Conservation (phyloP, 2,888 invertebrate species). For the Parascotia fuliginaria region DNA sequence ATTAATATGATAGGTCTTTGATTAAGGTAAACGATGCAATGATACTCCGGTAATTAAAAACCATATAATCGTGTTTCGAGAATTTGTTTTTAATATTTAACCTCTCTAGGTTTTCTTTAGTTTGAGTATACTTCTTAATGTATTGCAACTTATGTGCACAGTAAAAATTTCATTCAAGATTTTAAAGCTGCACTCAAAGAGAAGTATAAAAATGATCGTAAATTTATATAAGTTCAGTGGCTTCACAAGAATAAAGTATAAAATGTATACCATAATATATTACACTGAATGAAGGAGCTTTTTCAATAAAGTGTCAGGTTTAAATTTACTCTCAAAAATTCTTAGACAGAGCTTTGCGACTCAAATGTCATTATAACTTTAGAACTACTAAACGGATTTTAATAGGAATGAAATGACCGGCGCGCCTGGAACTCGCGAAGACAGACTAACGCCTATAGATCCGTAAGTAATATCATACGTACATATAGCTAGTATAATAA, state of each 20-base stretch:
- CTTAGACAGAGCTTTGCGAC: conserved; percentile 13
- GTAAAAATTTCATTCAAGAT: background rate
- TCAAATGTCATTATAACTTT: conserved; percentile 38
- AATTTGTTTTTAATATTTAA: no score
- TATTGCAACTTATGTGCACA: no score
- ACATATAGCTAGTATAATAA: no score
- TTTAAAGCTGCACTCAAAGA: background rate
- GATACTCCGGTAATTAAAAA: no score
- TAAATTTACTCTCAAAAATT: conserved; percentile 16
- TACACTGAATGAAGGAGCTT: conserved; percentile 6
- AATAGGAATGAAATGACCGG: conserved; percentile 20
- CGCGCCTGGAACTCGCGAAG: conserved; percentile 8
- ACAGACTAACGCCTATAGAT: conserved; percentile 3
- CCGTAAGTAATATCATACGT: background rate
- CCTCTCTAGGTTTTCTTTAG: no score
- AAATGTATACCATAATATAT: background rate
- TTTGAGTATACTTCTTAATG: no score
- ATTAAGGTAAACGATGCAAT: no score
- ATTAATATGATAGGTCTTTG: no score
- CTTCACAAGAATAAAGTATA: background rate
- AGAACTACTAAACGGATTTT: conserved; percentile 26
- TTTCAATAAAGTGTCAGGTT: conserved; percentile 11
- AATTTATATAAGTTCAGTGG: background rate
- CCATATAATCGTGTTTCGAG: no score
- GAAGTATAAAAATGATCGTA: background rate